Evolutionary conservation across 1,140 invertebrate genomes (phyloP), one percentile per base, ranked within the genome.

Genomic region (Meloidogyne exigua): DNA sequence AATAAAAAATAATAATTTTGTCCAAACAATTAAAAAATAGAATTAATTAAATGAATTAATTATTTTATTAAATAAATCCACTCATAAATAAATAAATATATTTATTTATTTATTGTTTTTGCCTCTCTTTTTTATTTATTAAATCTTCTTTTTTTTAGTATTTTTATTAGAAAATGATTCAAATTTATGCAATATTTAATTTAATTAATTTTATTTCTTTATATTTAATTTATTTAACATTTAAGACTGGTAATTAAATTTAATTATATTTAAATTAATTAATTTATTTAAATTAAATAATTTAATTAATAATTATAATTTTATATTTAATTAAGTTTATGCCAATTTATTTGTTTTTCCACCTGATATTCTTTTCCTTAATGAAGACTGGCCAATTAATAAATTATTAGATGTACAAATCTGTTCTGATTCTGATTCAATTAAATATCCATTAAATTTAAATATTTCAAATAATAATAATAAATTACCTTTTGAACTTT

Each of bases 351-450:
- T 7, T 57, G 49, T 57, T 57, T n/a, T n/a, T 57, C 49, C 49
- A n/a, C 72, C 72, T 21, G 26, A 36, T 25, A 49, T 73, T 15
- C 57, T 65, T 21, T 73, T 73, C 21, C 57, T 73, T 28, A 57
- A 73, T 39, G 72, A 73, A 32, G 72, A 73, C 65, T 73, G 72
- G 72, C 44, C 72, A n/a, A 23, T 65, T 21, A 42, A 21, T 12
- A 73, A 73, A 36, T 25, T 39, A 32, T 64, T 73, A 65, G 57
- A 73, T 32, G 57, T 73, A 13, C 23, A 73, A 73, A 73, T 73
- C 3, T 73, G 72, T 64, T 26, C 49, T 39, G 23, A 25, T 26
- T 62, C 21, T 3, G 23, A 57, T 23, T 23, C 2, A 21, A 62
- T 23, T 28, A 42, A 63, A 72, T 32, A 25, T 26, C 28, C 28